Evolutionary conservation across 1,140 invertebrate genomes (phyloP), one percentile per base, ranked within the genome.

Genomic region (Gonioctena quinquepunctata): DNA sequence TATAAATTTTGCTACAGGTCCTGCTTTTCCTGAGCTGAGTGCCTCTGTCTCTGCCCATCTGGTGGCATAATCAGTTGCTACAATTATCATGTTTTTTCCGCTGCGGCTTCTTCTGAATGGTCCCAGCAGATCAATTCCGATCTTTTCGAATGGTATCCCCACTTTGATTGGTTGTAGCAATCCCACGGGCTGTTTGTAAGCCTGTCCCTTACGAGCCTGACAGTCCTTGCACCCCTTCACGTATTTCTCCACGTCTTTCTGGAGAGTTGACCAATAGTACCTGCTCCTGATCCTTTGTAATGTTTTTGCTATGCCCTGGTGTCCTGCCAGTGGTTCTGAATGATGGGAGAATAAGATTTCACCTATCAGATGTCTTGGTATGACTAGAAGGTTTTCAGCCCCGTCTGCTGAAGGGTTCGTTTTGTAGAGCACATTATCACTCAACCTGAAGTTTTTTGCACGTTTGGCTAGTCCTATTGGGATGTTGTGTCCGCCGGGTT

Each of bases 41-140:
- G 77, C 77, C 26, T 62, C 60, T 23, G 77, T 69, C 66, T 75
- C 71, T 21, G 63, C 75, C 70, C 68, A 78, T 19, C 75, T 25
- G 8, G 77, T 78, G 11, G 73, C 73, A 48, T 78, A 78, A 68
- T 76, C 71, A 18, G 74, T 77, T 11, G 70, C 77, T 6, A 78
- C 77, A 1, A 74, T 56, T 16, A 77, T 75, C 19, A 75, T 42
- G 11, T 70, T 75, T 57, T 76, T 75, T n/a, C 69, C 69, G 3
- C 56, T 52, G 27, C 33, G 62, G 25, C 63, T 70, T 65, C 25
- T 69, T 25, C 60, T 26, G 42, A 77, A 77, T 48, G 76, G 76
- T 18, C 72, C 76, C 23, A 77, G 19, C 11, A 77, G 16, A 33
- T 77, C 76, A 2, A 77, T 76, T 8, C 66, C 76, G 3, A 68